Evolutionary conservation across 1,140 invertebrate species (phyloP), one percentile per base, ranked within the genome.

Genomic region (Amyelois transitella): DNA sequence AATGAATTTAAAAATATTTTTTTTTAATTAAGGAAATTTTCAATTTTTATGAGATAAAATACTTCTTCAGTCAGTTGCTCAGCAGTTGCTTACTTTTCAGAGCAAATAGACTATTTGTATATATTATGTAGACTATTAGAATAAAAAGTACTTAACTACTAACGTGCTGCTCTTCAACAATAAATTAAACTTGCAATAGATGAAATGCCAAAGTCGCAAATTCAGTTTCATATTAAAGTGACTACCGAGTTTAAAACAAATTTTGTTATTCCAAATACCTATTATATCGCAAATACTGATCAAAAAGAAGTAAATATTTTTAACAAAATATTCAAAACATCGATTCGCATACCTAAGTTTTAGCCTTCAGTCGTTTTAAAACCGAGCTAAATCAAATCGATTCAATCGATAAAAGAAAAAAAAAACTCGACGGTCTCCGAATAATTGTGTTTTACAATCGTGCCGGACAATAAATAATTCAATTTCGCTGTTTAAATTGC

Each of bases 401-500:
- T 69, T 66, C 69, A 64, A 75, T 75, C 76, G 72, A 74, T 77
- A 70, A 80, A 69, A 68, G 67, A 68, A 59, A 72, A 65, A 59
- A 56, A 51, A 69, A 65, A 67, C 72, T 69, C 66, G n/a, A 68
- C 72, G 66, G 70, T 62, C 72, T 71, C 72, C 75, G 71, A 75
- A 80, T 80, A 82, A 83, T 86, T 83, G 75, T 73, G 65, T 78
- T 79, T 79, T 79, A 79, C 75, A 75, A 81, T 75, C 77, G 66
- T 59, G 71, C 49, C 75, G 67, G 69, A 78, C 77, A 81, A 83
- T 87, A 85, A 86, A 81, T 81, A 87, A 85, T 87, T 80, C 81
- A 85, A 87, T 84, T 84, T 83, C 74, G 75, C 78, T 72, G 68
- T 72, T 80, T 81, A 83, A 75, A 81, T 81, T 83, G n/a, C 5